Conservation (phyloP, 2,888 invertebrate species). For the Paralinhomoeus sp. region DNA sequence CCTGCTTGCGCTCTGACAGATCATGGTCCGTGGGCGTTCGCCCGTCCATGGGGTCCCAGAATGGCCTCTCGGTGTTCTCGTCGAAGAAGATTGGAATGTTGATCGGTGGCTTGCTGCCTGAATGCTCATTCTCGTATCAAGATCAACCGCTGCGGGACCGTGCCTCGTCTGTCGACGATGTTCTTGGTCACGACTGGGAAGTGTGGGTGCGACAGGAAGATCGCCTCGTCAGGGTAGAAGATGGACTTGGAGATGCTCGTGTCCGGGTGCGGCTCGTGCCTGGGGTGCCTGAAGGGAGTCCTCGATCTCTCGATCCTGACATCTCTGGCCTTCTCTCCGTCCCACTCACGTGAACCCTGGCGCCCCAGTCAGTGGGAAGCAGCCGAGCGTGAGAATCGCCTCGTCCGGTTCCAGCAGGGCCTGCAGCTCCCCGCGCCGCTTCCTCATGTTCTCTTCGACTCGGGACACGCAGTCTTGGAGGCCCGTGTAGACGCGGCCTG, state of each 20-base stretch:
- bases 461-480: conserved; percentile 78
- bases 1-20: neutral
- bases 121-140: no score
- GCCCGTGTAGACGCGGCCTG: conserved; percentile 62
- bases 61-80: conserved; percentile 1
- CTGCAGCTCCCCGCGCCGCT: neutral
- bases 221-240: conserved; percentile 4
- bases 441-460: conserved; percentile 77
- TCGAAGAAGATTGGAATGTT: conserved; percentile 3
- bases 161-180: conserved; percentile 1
- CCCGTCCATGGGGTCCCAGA: neutral
- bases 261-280: neutral
- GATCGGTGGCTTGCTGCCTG: neutral
- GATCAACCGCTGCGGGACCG: no score
- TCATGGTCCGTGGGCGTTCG: neutral
- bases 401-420: conserved; percentile 36
- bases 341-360: conserved; percentile 1
- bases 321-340: no score
- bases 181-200: conserved; percentile 1
- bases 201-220: neutral
- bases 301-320: no score
- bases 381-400: conserved; percentile 61
- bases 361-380: conserved; percentile 41
- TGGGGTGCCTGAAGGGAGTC: neutral
- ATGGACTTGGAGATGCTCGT: neutral